Base-by-base conservation (phyloP, 1,140 invertebrate species). In the Thaumatotibia leucotreta region DNA sequence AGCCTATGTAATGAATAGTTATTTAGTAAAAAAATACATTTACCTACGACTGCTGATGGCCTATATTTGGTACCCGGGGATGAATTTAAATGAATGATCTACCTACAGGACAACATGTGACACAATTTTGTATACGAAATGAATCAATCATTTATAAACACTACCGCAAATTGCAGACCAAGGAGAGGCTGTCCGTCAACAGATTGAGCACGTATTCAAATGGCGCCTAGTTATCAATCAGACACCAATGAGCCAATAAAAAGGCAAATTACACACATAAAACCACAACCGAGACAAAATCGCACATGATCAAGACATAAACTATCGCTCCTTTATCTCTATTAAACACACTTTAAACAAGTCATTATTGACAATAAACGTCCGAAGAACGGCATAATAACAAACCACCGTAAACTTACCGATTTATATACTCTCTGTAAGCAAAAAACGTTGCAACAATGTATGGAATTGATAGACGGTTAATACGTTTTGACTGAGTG, bases 321-420 rank as follows among this genome's bases (percentile, higher is more conserved):
- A 86, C 77, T 83, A 86, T 82, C 83, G 78, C 81, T 84, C 77
- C 82, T 88, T 88, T 88, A 88, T 90, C 86, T 86, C 82, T 88
- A 88, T 88, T 88, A 88, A 88, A 72, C 82, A 90, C 89, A 88
- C 80, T 83, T 89, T 88, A 88, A 89, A 89, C 84, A 85, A 86
- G 84, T 84, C 88, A 88, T 89, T 90, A 90, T 89, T 83, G 80
- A 81, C 85, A 86, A 90, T 90, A 88, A 90, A 88, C 73, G 88
- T 90, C 86, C 70, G 82, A 83, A 79, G 83, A 85, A 82, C 77
- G 83, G 83, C 83, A 87, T 88, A 88, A 90, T 90, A 90, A 88
- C 84, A 82, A 84, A 81, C 83, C 86, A 78, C 84, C 75, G 80
- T 90, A 90, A 90, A 90, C 76, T 84, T 82, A 82, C 81, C 74